Evolutionary conservation across 1,140 invertebrate genomes (phyloP).

Genomic region (Brachionus asplanchnoidis): DNA sequence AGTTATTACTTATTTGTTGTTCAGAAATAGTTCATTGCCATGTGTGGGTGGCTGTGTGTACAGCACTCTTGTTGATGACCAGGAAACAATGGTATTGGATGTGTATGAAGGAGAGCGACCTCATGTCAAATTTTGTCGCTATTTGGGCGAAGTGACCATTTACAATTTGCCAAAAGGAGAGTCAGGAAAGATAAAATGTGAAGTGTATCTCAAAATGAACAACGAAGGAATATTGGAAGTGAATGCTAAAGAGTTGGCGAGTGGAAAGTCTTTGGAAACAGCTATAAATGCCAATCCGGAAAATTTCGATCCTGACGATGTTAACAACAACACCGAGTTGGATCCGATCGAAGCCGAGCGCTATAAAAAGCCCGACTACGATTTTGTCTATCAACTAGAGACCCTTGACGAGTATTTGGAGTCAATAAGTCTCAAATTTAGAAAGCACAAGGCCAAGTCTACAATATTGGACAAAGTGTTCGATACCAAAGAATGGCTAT

Average conservation of each 20-base stretch:
- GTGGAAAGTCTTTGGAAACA: background rate
- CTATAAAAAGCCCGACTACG: slow-evolving; percentile 31
- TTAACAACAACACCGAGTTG: slow-evolving; percentile 16
- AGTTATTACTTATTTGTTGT: slow-evolving; percentile 35
- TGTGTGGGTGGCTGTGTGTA: slow-evolving; percentile 32
- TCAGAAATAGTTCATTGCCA: slow-evolving; percentile 27
- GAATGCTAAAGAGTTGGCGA: background rate
- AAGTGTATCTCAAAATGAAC: slow-evolving; percentile 36
- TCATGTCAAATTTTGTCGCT: slow-evolving; percentile 38
- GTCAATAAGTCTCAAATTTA: background rate
- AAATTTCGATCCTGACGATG: background rate
- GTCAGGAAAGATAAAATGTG: slow-evolving; percentile 29
- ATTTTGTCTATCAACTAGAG: slow-evolving; percentile 35
- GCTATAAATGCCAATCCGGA: slow-evolving; percentile 34
- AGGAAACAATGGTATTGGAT: slow-evolving; percentile 30
- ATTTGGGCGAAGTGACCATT: slow-evolving; percentile 37
- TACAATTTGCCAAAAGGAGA: slow-evolving; percentile 32
- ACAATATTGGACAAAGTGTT: slow-evolving; percentile 20
- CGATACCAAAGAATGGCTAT: slow-evolving; percentile 38
- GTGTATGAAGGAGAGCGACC: slow-evolving; percentile 37
- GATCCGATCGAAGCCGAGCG: slow-evolving; percentile 38
- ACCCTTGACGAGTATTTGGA: slow-evolving; percentile 24
- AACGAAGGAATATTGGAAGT: slow-evolving; percentile 36
- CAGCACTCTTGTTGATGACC: slow-evolving; percentile 31
- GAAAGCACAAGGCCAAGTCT: background rate